Conservation (phyloP, 2,888 invertebrate species). For the Sinelater perroti region DNA sequence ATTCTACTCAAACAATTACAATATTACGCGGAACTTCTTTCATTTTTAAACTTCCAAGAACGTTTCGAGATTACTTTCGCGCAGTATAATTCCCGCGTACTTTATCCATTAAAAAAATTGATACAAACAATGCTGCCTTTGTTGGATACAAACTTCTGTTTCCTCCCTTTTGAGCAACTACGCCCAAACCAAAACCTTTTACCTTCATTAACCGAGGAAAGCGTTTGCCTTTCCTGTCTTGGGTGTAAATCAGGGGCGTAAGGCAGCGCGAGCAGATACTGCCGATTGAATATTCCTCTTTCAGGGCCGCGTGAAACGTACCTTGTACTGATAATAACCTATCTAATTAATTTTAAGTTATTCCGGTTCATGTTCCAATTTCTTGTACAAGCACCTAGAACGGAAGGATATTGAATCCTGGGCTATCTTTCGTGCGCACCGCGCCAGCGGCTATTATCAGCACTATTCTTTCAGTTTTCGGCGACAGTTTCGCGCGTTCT, state of each 20-base stretch:
- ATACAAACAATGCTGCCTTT: conserved; percentile 34
- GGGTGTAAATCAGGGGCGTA: conserved; percentile 1
- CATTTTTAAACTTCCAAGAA: conserved; percentile 36
- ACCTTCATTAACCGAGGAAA: conserved; percentile 16
- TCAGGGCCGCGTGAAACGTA: conserved; percentile 8
- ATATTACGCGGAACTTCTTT: conserved; percentile 37
- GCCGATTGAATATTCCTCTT: conserved; percentile 16
- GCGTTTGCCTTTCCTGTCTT: conserved; percentile 1
- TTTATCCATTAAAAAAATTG: conserved; percentile 36
- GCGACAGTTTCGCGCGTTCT: conserved; percentile 21
- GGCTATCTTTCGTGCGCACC: conserved; percentile 26
- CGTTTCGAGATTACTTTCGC: conserved; percentile 26
- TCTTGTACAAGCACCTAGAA: conserved; percentile 26
- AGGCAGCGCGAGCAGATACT: conserved; percentile 1
- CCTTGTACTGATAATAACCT: conserved; percentile 23
- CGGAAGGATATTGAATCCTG: conserved; percentile 30
- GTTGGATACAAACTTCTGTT: conserved; percentile 28
- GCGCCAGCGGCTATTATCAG: conserved; percentile 11
- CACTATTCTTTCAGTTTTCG: conserved; percentile 26
- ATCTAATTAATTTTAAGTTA: conserved; percentile 43
- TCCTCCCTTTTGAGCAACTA: conserved; percentile 23
- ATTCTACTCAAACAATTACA: conserved; percentile 45
- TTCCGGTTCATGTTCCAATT: conserved; percentile 46
- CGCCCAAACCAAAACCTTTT: conserved; percentile 19
- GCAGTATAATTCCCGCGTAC: conserved; percentile 27